Evolutionary conservation across 1,140 invertebrate genomes (phyloP).

Genomic region (Diuraphis noxia): DNA sequence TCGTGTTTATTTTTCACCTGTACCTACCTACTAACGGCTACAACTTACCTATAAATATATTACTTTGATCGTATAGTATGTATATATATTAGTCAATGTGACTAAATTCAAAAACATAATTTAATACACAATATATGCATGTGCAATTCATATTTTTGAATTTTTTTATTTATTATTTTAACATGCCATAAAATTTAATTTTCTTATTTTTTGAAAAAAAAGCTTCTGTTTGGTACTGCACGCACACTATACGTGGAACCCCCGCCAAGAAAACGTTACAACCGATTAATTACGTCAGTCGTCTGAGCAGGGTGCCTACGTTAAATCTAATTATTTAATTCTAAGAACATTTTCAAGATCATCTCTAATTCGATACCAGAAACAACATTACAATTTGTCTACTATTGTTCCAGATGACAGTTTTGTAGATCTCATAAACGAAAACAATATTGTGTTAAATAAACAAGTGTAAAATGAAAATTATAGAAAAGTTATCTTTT

Average conservation of each 20-base stretch:
- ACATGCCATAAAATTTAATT: neutral
- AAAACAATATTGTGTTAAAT: slow-evolving; percentile 14
- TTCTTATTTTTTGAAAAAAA: neutral
- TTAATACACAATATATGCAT: neutral
- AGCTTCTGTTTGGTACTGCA: neutral
- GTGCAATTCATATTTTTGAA: neutral
- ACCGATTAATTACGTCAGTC: slow-evolving; percentile 18
- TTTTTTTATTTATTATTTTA: neutral
- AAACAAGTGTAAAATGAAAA: neutral
- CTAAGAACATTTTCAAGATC: neutral
- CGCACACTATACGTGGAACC: neutral
- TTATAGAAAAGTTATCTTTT: neutral
- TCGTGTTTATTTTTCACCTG: neutral
- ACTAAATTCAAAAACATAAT: neutral
- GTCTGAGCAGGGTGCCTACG: neutral
- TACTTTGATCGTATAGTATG: neutral
- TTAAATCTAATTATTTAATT: slow-evolving; percentile 2
- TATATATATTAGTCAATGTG: neutral
- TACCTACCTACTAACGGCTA: no score
- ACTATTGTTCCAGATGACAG: neutral
- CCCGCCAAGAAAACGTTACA: neutral
- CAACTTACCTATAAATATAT: neutral
- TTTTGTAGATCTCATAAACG: neutral
- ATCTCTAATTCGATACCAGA: neutral
- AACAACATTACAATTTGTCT: neutral